Evolutionary conservation across 2,113 vertebrate genomes (phyloP).

Genomic region (Puntigrus tetrazona): DNA sequence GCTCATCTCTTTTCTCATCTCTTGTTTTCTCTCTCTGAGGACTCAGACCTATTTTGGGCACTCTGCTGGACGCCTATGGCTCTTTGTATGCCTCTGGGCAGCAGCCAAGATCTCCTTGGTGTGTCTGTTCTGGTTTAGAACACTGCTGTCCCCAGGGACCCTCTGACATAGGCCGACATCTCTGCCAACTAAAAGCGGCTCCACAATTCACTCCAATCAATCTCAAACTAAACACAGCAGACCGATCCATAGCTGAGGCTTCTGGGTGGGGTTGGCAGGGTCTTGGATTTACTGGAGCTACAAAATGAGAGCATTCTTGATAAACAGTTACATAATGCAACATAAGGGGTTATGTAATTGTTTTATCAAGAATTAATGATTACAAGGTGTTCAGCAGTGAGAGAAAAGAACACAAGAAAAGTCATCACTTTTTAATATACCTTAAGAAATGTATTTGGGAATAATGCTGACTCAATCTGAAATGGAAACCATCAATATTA

Average conservation of each 20-base stretch:
- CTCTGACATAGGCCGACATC: constrained; percentile 52
- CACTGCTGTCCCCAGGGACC: constrained; percentile 47
- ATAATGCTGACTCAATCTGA: not conserved
- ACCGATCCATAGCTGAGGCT: not conserved
- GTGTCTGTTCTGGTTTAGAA: constrained; percentile 53
- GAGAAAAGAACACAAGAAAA: not conserved
- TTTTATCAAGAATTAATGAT: constrained; percentile 36
- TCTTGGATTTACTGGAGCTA: not conserved
- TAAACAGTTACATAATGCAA: no score
- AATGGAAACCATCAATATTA: no score
- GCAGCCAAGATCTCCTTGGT: constrained; percentile 53
- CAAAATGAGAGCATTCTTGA: not conserved
- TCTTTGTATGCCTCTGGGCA: constrained; percentile 52
- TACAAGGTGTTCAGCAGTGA: constrained; percentile 7
- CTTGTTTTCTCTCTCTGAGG: constrained; percentile 12
- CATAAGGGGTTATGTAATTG: not conserved
- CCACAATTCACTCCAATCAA: constrained; percentile 45
- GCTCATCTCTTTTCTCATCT: constrained; percentile 19
- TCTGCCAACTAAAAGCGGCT: constrained; percentile 58
- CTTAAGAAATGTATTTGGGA: not conserved
- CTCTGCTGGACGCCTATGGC: constrained; percentile 32
- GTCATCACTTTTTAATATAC: not conserved
- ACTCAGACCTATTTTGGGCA: constrained; percentile 50
- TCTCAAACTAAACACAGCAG: constrained; percentile 34
- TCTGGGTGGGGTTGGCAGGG: constrained; percentile 13